These are phyloP conservation scores for Gibbula magus DNA, from an alignment of 2,888 invertebrate species.

Conservation along the genomic window DNA sequence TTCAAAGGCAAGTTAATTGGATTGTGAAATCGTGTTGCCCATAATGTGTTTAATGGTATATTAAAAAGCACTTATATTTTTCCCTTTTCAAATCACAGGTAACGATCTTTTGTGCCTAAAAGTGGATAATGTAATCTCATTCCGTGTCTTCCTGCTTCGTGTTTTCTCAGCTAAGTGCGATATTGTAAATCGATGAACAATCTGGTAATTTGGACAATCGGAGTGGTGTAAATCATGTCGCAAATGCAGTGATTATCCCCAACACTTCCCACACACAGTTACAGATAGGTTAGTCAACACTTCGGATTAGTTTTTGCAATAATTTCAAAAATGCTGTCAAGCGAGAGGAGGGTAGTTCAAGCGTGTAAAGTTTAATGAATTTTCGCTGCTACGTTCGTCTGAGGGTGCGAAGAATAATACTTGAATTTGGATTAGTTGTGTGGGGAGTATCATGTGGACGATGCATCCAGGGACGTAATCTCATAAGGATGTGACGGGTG, in stretches of 20 bases:
- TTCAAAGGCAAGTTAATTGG: too few species aligned
- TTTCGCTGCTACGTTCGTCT: neutral
- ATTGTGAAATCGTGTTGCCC: too few species aligned
- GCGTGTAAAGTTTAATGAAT: constrained; percentile 3
- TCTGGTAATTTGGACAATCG: neutral
- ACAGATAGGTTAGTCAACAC: neutral
- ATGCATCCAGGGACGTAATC: neutral
- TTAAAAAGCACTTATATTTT: too few species aligned
- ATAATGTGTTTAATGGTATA: too few species aligned
- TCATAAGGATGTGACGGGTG: neutral
- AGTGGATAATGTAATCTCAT: neutral
- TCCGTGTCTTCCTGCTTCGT: neutral
- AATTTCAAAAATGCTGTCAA: constrained; percentile 16
- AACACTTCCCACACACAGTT: too few species aligned
- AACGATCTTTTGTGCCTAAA: neutral
- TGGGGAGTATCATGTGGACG: neutral
- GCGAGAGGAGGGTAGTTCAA: neutral
- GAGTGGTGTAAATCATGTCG: too few species aligned
- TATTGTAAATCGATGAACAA: neutral
- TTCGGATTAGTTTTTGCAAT: neutral
- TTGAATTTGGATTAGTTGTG: neutral
- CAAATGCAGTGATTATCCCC: too few species aligned
- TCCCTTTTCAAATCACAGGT: neutral
- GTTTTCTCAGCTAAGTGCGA: constrained; percentile 1
- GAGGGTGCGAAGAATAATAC: neutral